Evolutionary conservation across 2,888 invertebrate species (phyloP).

Genomic region (Drosophila longiperda): DNA sequence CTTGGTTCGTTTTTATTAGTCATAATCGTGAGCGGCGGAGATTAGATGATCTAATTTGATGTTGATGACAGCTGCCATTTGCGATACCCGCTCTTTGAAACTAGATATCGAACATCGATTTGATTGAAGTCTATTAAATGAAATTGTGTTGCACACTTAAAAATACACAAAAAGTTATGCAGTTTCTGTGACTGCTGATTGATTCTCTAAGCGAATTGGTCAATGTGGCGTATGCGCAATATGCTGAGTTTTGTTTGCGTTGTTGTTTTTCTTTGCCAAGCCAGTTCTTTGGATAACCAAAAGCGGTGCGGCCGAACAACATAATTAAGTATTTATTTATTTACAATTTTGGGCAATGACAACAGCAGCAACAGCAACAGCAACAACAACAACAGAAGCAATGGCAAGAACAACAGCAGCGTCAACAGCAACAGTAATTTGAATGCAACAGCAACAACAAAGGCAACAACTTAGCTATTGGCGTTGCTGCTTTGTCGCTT

Average conservation of each 20-base stretch:
- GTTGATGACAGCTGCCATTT: conserved; percentile 40
- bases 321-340: conserved; percentile 81
- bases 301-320: conserved; percentile 74
- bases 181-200: conserved; percentile 26
- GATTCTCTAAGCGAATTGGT: conserved; percentile 49
- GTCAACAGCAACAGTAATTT: conserved; percentile 52
- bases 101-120: conserved; percentile 16
- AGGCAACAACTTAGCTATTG: conserved; percentile 53
- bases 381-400: conserved; percentile 48
- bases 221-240: conserved; percentile 74
- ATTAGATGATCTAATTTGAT: conserved; percentile 29
- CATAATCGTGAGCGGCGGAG: conserved; percentile 25
- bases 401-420: conserved; percentile 45
- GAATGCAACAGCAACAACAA: conserved; percentile 56
- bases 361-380: conserved; percentile 45
- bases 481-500: conserved; percentile 58
- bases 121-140: conserved; percentile 24
- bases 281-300: conserved; percentile 72
- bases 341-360: conserved; percentile 79
- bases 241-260: conserved; percentile 14
- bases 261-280: conserved; percentile 19
- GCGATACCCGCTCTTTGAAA: background rate
- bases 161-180: conserved; percentile 10
- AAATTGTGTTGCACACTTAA: conserved; percentile 1
- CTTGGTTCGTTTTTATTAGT: conserved; percentile 39